Conservation (phyloP, 2,797 vertebrate genomes). For the Leptoclinus maculatus region DNA sequence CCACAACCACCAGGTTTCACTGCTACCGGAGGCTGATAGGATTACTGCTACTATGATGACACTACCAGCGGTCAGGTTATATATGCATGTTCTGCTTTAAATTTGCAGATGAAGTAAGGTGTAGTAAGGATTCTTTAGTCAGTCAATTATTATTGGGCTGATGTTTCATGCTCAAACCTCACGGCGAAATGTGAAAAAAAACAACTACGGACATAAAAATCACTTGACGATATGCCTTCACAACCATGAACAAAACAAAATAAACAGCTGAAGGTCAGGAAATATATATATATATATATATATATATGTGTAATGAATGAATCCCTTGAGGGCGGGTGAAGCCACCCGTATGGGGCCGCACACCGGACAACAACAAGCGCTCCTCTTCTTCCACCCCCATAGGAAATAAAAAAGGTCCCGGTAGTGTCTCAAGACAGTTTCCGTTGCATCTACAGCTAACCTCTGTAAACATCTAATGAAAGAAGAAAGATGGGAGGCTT, state of each 20-base stretch:
- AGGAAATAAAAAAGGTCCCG: background rate
- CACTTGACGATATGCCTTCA: no score
- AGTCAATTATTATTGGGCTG: background rate
- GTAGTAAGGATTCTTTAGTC: no score
- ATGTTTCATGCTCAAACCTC: background rate
- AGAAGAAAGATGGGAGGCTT: background rate
- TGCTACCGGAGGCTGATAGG: background rate
- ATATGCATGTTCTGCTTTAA: background rate
- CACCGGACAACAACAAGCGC: background rate
- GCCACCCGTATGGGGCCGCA: background rate
- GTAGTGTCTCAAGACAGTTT: background rate
- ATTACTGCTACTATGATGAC: background rate
- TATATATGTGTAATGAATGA: background rate
- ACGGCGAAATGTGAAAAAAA: background rate
- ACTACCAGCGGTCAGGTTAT: fast-evolving
- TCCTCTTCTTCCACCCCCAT: background rate
- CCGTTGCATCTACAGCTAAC: background rate
- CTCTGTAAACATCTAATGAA: background rate
- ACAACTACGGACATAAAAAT: background rate
- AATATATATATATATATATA: background rate
- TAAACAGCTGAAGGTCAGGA: background rate
- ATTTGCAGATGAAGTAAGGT: background rate
- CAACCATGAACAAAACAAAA: background rate
- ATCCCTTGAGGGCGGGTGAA: background rate
- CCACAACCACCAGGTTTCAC: fast-evolving